phyloP scores from a whole-genome alignment of 2,113 vertebrate genomes.

The Varanus komodoensis region DNA sequence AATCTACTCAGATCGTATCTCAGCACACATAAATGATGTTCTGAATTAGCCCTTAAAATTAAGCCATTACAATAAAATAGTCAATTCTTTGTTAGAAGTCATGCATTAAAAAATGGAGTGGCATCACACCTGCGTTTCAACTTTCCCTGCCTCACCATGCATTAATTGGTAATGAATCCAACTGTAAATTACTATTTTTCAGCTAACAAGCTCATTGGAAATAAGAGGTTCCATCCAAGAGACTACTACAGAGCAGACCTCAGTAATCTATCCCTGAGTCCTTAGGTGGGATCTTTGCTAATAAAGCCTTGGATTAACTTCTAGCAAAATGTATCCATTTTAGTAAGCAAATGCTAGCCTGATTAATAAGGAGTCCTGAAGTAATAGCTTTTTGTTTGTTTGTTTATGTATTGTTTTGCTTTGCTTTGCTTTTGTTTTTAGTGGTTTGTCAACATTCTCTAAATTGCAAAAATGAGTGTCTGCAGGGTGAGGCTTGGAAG shows the following conservation, averaged over 20 bases:
- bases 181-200: conserved; percentile 32
- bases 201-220: conserved; percentile 56
- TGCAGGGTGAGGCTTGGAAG: background rate
- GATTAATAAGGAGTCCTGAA: background rate
- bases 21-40: background rate
- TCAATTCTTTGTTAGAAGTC: background rate
- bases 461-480: background rate
- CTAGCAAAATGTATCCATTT: background rate
- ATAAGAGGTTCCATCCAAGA: conserved; percentile 59
- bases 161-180: conserved; percentile 50
- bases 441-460: background rate
- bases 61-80: conserved; percentile 3
- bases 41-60: background rate
- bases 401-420: too few relatives aligned
- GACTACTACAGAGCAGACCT: conserved; percentile 38
- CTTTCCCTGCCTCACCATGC: conserved; percentile 32
- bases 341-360: too few relatives aligned
- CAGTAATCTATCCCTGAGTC: conserved; percentile 43
- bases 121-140: background rate
- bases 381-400: too few relatives aligned
- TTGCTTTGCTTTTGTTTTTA: background rate
- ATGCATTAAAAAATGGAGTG: background rate
- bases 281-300: background rate
- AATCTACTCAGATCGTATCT: background rate
- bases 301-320: background rate